These are phyloP conservation scores for Synergus gifuensis DNA, from an alignment of 2,888 invertebrate genomes.

Conservation along the genomic window DNA sequence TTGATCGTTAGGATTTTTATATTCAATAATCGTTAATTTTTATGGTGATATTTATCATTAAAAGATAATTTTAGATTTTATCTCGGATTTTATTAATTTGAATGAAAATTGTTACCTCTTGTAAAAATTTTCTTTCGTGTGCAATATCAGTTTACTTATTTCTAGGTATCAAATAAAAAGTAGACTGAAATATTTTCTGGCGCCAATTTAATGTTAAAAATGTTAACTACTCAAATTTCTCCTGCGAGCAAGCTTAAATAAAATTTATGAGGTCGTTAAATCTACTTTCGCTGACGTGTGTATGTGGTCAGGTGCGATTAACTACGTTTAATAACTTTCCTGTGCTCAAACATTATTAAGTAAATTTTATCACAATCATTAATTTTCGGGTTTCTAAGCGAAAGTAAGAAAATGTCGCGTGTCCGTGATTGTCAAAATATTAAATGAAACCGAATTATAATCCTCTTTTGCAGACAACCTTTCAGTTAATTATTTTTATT, in stretches of 20 bases:
- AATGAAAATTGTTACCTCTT: neutral
- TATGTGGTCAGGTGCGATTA: slow-evolving; percentile 48
- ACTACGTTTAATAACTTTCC: slow-evolving; percentile 47
- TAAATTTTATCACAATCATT: slow-evolving; percentile 21
- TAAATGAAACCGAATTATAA: neutral
- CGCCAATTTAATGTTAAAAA: neutral
- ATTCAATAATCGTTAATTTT: neutral
- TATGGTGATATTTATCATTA: neutral
- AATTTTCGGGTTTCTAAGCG: slow-evolving; percentile 21
- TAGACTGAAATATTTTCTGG: slow-evolving; percentile 1
- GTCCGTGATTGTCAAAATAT: slow-evolving; percentile 8
- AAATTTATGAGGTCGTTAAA: slow-evolving; percentile 60
- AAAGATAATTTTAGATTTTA: neutral
- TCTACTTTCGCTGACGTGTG: slow-evolving; percentile 60
- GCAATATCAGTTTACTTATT: too few species aligned
- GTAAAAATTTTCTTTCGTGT: too few species aligned
- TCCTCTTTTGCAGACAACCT: neutral
- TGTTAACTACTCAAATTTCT: slow-evolving; percentile 12
- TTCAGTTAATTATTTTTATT: neutral
- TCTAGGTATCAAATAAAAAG: neutral
- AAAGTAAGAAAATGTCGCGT: slow-evolving; percentile 34
- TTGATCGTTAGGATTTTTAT: neutral
- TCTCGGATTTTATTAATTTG: neutral
- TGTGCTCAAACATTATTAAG: slow-evolving; percentile 25
- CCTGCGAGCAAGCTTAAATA: slow-evolving; percentile 46